Percentiles rank a stretch among this genome's conserved stretches.
These are phyloP conservation scores for Propithecus deckenii DNA, from an alignment of 2,797 vertebrate species.

Conservation along the genomic window DNA sequence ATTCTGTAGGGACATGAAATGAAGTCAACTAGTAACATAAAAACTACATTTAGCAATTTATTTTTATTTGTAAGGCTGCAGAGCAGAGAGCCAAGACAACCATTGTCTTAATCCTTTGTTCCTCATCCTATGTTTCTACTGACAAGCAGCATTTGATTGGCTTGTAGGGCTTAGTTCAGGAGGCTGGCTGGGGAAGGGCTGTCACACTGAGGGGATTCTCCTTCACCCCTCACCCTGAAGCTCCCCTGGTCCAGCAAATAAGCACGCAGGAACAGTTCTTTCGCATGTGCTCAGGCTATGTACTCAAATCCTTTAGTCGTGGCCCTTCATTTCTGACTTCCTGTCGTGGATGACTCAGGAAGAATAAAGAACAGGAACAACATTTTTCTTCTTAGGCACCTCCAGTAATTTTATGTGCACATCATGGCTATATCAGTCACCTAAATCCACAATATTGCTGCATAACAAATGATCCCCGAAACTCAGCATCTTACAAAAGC, in stretches of 20 bases:
- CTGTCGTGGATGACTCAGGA: constrained; percentile 17
- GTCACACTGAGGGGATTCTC: neutral
- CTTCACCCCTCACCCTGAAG: neutral
- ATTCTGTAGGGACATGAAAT: constrained; percentile 48
- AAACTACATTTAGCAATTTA: constrained; percentile 37
- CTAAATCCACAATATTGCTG: neutral
- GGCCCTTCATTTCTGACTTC: neutral
- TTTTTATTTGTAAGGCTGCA: constrained; percentile 49
- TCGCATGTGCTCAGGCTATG: neutral
- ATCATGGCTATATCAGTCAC: neutral
- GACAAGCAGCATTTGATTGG: constrained; percentile 18
- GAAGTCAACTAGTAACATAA: constrained; percentile 42
- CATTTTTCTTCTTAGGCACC: neutral
- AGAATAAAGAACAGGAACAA: neutral
- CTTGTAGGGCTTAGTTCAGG: neutral
- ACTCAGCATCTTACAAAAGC: neutral
- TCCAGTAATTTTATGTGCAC: neutral
- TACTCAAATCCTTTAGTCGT: neutral
- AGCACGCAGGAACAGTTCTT: neutral
- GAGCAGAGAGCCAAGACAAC: constrained; percentile 6
- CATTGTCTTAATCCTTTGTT: constrained; percentile 42
- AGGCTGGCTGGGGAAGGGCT: neutral
- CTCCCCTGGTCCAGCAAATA: neutral
- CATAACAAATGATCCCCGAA: neutral
- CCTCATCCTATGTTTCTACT: constrained; percentile 9